These are phyloP conservation scores for Anodontia alba DNA, from an alignment of 2,888 invertebrate genomes.

Conservation along the genomic window DNA sequence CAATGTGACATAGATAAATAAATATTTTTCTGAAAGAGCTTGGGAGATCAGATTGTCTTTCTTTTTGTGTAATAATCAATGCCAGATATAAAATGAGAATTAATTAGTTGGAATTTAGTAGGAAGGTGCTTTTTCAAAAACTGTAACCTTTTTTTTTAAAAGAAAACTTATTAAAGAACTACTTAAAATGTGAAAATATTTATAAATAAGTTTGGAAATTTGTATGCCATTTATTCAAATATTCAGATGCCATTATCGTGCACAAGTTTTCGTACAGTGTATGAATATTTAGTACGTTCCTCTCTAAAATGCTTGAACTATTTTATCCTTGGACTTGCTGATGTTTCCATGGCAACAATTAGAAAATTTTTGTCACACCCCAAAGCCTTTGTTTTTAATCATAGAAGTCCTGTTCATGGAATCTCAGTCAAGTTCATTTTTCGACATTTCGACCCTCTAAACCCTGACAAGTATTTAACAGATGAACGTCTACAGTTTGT, in stretches of 20 bases:
- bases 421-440: conserved; percentile 53
- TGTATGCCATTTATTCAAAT: no score
- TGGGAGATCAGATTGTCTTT: no score
- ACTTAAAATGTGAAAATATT: no score
- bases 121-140: no score
- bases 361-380: conserved; percentile 2
- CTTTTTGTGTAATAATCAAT: no score
- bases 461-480: conserved; percentile 58
- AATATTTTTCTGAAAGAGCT: no score
- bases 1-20: no score
- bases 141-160: no score
- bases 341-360: conserved; percentile 16
- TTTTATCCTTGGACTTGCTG: conserved; percentile 20
- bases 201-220: no score
- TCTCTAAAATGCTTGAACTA: conserved; percentile 52
- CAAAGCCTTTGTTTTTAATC: neutral
- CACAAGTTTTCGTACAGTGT: conserved; percentile 59
- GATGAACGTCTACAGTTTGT: conserved; percentile 49
- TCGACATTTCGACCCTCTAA: conserved; percentile 54
- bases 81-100: no score
- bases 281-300: conserved; percentile 48
- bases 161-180: no score
- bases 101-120: no score
- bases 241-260: conserved; percentile 45
- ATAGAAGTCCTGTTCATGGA: conserved; percentile 25